Conservation (phyloP, 23 tunicate species). For the Phallusia fumigata region DNA sequence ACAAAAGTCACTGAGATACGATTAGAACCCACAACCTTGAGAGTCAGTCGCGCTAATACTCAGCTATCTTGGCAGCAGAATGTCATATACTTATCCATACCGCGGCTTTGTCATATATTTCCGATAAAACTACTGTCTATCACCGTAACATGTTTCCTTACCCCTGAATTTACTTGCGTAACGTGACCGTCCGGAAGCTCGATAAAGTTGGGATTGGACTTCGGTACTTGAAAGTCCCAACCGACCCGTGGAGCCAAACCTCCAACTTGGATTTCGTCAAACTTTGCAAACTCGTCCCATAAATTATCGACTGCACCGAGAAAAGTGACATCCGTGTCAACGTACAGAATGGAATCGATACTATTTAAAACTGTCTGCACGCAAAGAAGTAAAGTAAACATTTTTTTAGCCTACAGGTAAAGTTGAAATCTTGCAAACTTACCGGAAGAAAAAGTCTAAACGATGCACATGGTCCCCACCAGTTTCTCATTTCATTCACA, state of each 20-base stretch:
- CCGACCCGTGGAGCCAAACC: constrained; percentile 95
- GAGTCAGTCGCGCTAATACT: no score
- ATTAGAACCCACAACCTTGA: no score
- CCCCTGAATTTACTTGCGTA: constrained; percentile 98
- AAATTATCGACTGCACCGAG: constrained; percentile 75
- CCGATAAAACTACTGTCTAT: neutral
- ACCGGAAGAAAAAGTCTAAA: constrained; percentile 94
- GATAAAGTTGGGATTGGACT: constrained; percentile 69
- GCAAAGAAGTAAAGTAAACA: no score
- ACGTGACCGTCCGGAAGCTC: constrained; percentile 46
- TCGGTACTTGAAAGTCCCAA: constrained; percentile 93
- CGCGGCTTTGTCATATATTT: no score
- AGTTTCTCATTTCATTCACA: constrained; percentile 49
- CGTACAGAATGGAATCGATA: constrained; percentile 84
- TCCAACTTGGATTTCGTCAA: constrained; percentile 63
- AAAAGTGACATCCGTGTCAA: constrained; percentile 96
- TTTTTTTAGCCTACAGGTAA: no score
- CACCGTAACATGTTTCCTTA: constrained; percentile 7
- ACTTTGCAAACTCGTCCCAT: constrained; percentile 68
- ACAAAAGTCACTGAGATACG: no score
- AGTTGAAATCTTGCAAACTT: neutral
- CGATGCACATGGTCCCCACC: constrained; percentile 99
- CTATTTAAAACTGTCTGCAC: constrained; percentile 49
- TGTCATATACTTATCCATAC: no score
- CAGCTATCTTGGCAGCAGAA: no score